Evolutionary conservation across 2,113 vertebrate species (phyloP).

Genomic region (Orientallactaga bullata): DNA sequence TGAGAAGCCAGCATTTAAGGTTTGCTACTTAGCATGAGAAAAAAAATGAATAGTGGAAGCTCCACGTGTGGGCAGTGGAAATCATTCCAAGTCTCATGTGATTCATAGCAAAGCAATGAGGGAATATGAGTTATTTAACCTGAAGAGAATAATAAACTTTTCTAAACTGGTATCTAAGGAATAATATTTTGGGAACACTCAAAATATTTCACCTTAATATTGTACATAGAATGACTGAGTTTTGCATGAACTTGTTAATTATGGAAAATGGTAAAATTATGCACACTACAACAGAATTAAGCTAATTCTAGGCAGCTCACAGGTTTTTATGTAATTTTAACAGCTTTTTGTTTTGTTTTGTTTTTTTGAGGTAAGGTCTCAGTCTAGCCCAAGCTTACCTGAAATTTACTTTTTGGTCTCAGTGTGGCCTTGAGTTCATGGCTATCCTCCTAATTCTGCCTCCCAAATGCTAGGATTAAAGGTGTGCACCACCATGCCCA

Average conservation of each 20-base stretch:
- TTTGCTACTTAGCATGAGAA: not conserved
- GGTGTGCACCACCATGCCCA: not conserved
- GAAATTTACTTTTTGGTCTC: too few species aligned
- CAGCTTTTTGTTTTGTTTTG: not conserved
- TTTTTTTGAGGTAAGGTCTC: not conserved
- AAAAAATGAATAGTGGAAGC: not conserved
- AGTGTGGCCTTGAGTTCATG: not conserved
- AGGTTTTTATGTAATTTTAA: not conserved
- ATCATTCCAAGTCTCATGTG: not conserved
- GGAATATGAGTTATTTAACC: constrained; percentile 65
- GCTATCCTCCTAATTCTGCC: not conserved
- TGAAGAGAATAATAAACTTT: constrained; percentile 31
- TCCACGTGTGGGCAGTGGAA: not conserved
- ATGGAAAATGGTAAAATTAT: constrained; percentile 62
- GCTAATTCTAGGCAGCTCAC: not conserved
- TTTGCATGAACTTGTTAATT: constrained; percentile 67
- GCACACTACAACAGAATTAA: not conserved
- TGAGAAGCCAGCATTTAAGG: not conserved
- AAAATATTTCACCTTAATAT: constrained; percentile 69
- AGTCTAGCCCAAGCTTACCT: too few species aligned
- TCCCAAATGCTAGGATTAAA: not conserved
- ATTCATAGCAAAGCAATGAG: not conserved
- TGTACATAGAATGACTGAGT: constrained; percentile 39
- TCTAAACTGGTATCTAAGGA: constrained; percentile 59
- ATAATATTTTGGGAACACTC: constrained; percentile 62